Evolutionary conservation across 2,888 invertebrate species (phyloP).

Genomic region (Cerceris rybyensis): DNA sequence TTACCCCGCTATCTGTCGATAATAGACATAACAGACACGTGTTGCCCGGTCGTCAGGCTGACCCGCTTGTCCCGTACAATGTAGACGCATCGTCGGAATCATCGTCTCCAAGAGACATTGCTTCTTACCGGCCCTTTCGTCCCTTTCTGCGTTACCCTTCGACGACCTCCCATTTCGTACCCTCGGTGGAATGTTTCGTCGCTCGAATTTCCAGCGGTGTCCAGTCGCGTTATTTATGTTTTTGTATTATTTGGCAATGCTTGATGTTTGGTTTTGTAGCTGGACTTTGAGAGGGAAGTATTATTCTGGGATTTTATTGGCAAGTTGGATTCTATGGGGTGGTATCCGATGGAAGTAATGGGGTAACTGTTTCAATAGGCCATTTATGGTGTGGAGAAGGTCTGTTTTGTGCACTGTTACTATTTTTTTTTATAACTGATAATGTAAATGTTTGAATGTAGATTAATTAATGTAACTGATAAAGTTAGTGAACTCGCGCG

Average conservation of each 20-base stretch:
- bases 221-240: neutral
- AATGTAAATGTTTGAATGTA: too few species aligned
- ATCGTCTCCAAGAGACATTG: conserved; percentile 47
- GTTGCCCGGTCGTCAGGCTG: conserved; percentile 74
- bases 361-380: too few species aligned
- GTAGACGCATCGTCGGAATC: conserved; percentile 54
- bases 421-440: too few species aligned
- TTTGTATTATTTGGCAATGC: neutral
- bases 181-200: neutral
- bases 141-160: conserved; percentile 21
- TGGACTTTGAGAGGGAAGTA: too few species aligned
- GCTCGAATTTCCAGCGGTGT: neutral
- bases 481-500: neutral
- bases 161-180: conserved; percentile 28
- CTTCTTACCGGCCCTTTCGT: conserved; percentile 25
- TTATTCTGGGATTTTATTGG: too few species aligned
- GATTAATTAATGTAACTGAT: too few species aligned
- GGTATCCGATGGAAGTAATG: too few species aligned
- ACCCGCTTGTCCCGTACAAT: conserved; percentile 63
- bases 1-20: conserved; percentile 74
- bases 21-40: conserved; percentile 80
- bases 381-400: too few species aligned
- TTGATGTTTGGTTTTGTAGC: too few species aligned
- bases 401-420: too few species aligned
- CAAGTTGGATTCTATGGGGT: too few species aligned